These are phyloP conservation scores for Porites lutea DNA, from an alignment of 64 coral and sea anemone species.

Conservation along the genomic window DNA sequence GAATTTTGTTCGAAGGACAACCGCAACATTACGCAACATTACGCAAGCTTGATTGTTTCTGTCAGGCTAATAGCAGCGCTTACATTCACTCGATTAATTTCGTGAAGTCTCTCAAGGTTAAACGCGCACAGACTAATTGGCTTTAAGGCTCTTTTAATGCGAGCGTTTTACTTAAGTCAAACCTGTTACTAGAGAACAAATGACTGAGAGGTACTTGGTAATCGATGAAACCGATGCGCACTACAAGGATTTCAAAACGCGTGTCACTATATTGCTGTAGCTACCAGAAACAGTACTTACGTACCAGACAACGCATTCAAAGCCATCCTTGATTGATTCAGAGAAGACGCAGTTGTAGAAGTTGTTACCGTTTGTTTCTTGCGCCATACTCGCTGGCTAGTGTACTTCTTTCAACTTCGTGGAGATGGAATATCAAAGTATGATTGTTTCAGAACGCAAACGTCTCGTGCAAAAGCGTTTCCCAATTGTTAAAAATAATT, in stretches of 20 bases:
- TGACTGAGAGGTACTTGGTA: constrained; percentile 1
- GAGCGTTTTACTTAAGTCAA: not conserved
- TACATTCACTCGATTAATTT: too few relatives aligned
- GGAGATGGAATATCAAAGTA: constrained; percentile 2
- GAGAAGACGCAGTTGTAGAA: constrained; percentile 3
- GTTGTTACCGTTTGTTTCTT: constrained; percentile 9
- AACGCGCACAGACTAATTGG: too few relatives aligned
- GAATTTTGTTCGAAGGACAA: not conserved
- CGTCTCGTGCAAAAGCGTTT: not conserved
- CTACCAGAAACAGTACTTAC: constrained; percentile 2
- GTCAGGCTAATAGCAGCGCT: too few relatives aligned
- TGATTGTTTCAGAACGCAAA: not conserved
- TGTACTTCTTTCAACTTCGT: not conserved
- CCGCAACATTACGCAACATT: not conserved
- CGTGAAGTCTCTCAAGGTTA: too few relatives aligned
- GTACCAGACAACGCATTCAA: constrained; percentile 13
- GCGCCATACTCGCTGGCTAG: not conserved
- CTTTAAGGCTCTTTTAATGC: not conserved
- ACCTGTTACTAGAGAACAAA: not conserved
- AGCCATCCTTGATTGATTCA: not conserved
- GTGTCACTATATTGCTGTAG: not conserved
- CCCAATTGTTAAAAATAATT: too few relatives aligned
- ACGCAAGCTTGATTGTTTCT: too few relatives aligned
- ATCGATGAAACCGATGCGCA: constrained; percentile 1
- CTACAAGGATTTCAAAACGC: constrained; percentile 14